Conservation (phyloP, 1,140 invertebrate species). For the Drosophila yakuba region DNA sequence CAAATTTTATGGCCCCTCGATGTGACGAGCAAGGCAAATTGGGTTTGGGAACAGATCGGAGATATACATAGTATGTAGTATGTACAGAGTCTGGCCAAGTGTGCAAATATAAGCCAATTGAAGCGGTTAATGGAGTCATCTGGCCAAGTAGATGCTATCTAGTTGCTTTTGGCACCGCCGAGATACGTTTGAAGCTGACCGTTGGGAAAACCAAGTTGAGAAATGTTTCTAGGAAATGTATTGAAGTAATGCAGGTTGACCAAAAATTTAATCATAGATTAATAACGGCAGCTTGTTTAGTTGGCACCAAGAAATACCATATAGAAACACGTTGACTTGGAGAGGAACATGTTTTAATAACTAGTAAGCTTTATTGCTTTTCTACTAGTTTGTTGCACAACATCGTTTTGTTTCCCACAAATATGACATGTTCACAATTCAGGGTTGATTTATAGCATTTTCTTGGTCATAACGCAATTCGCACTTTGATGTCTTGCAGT, state of each 20-base stretch:
- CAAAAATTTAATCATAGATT: too few species aligned
- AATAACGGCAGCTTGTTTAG: too few species aligned
- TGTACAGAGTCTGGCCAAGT: constrained; percentile 7
- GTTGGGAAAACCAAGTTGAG: not conserved
- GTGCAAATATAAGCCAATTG: constrained; percentile 32
- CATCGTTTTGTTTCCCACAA: too few species aligned
- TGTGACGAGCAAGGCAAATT: constrained; percentile 51
- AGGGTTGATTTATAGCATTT: constrained; percentile 2
- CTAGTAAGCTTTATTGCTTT: too few species aligned
- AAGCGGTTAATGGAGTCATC: constrained; percentile 40
- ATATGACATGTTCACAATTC: not conserved
- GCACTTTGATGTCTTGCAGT: constrained; percentile 24
- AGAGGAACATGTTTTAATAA: too few species aligned
- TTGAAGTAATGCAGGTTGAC: too few species aligned
- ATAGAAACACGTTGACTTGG: too few species aligned
- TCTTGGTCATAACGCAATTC: constrained; percentile 7
- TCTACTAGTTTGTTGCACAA: too few species aligned
- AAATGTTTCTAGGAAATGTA: too few species aligned
- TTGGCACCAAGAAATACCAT: too few species aligned
- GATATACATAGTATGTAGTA: constrained; percentile 8
- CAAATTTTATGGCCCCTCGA: constrained; percentile 71
- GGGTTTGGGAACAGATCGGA: constrained; percentile 41
- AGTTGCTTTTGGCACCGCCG: not conserved
- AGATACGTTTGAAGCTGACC: not conserved
- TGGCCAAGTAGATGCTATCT: constrained; percentile 13